A percentile compares a stretch with the other conserved stretches of the same genome.
phyloP scores from a whole-genome alignment of 92 coral and sea anemone species.

The Virgularia gustaviana region DNA sequence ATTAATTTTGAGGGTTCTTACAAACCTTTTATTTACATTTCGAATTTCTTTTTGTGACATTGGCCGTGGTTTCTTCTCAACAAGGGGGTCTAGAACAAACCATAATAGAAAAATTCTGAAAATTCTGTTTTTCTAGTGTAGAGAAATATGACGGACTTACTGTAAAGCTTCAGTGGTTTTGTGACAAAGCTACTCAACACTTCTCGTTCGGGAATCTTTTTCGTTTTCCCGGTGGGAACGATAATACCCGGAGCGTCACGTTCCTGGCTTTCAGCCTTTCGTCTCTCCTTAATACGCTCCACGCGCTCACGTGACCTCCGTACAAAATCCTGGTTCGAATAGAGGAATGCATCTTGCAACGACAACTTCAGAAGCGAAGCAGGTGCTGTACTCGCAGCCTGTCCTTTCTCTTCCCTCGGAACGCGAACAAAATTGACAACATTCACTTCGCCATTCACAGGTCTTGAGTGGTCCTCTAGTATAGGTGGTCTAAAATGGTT shows the following conservation, averaged over 20 bases:
- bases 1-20: no score
- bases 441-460: constrained; percentile 44
- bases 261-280: constrained; percentile 14
- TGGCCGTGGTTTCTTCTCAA: constrained; percentile 81
- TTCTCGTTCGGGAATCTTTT: not conserved
- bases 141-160: not conserved
- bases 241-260: not conserved
- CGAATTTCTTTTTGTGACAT: constrained; percentile 80
- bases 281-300: constrained; percentile 55
- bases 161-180: not conserved
- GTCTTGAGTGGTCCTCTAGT: no score
- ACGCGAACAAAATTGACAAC: constrained; percentile 35
- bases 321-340: constrained; percentile 74
- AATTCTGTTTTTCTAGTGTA: no score
- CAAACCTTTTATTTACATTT: constrained; percentile 74
- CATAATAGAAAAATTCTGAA: no score
- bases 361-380: constrained; percentile 69
- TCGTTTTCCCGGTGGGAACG: constrained; percentile 3
- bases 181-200: not conserved
- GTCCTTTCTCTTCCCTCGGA: constrained; percentile 1
- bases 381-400: constrained; percentile 36
- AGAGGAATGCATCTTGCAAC: constrained; percentile 86
- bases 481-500: no score
- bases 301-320: constrained; percentile 80
- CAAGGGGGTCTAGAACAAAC: no score